A percentile compares a stretch with the other conserved stretches of the same genome.
These are phyloP conservation scores for Mnemiopsis leidyi DNA, from an alignment of 37 sponge, comb jelly and placozoan genomes.

Conservation along the genomic window DNA sequence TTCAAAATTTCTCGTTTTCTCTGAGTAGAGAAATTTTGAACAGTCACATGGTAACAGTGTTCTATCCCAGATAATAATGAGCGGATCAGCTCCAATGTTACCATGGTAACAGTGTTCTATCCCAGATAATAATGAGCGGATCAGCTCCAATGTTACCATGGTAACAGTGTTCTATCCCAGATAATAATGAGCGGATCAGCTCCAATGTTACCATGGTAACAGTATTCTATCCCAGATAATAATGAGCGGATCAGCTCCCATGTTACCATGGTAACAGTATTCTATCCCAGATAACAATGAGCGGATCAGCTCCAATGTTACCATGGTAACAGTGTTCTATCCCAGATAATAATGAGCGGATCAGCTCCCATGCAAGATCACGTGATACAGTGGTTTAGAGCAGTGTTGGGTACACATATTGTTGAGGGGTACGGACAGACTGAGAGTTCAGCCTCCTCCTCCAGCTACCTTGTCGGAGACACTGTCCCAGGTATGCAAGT, in stretches of 20 bases:
- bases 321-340: too few relatives aligned
- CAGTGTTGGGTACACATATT: slow-evolving; percentile 31
- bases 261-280: too few relatives aligned
- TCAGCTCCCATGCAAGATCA: slow-evolving; percentile 61
- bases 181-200: neutral
- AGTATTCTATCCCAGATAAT: neutral
- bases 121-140: neutral
- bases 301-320: too few relatives aligned
- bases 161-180: neutral
- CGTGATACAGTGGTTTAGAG: slow-evolving; percentile 52
- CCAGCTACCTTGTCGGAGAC: slow-evolving; percentile 40
- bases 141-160: too few relatives aligned
- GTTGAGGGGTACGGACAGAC: slow-evolving; percentile 66
- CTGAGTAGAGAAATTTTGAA: too few relatives aligned
- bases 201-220: too few relatives aligned
- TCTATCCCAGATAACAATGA: neutral
- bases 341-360: slow-evolving; percentile 1
- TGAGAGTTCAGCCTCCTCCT: slow-evolving; percentile 38
- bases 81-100: slow-evolving; percentile 58
- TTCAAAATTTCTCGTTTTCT: too few relatives aligned
- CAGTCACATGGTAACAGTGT: too few relatives aligned
- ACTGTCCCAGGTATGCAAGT: slow-evolving; percentile 23
- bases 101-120: too few relatives aligned
- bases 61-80: neutral
- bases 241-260: too few relatives aligned